Conservation (phyloP, 2,113 vertebrate species). For the Sylvia atricapilla region DNA sequence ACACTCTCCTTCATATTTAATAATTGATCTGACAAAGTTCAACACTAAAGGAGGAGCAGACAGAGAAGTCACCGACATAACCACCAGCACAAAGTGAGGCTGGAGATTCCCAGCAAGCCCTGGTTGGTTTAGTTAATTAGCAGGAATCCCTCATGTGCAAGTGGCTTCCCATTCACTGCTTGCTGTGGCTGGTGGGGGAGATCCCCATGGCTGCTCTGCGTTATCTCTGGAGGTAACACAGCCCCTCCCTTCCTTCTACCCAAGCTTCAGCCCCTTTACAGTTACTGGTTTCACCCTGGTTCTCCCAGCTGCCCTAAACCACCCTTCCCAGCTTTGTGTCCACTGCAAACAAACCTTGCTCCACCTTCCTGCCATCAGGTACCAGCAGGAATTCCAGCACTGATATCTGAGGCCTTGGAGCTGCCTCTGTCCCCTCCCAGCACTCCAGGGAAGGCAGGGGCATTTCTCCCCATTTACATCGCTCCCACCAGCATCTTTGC, state of each 20-base stretch:
- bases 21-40: not conserved
- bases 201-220: not conserved
- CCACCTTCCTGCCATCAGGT: not conserved
- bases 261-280: not conserved
- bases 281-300: not conserved
- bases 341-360: not conserved
- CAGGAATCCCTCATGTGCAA: not conserved
- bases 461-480: not conserved
- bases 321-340: constrained; percentile 12
- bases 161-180: not conserved
- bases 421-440: not conserved
- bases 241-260: not conserved
- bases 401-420: not conserved
- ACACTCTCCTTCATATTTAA: not conserved
- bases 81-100: not conserved
- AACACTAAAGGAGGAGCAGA: not conserved
- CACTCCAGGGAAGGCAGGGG: not conserved
- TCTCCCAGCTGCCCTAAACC: not conserved
- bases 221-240: not conserved
- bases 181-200: not conserved
- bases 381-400: not conserved
- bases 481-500: not conserved
- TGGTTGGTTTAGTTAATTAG: constrained; percentile 2
- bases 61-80: not conserved
- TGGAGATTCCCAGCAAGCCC: not conserved